Conservation (phyloP, 2,888 invertebrate species). For the Tenthredo distinguenda region DNA sequence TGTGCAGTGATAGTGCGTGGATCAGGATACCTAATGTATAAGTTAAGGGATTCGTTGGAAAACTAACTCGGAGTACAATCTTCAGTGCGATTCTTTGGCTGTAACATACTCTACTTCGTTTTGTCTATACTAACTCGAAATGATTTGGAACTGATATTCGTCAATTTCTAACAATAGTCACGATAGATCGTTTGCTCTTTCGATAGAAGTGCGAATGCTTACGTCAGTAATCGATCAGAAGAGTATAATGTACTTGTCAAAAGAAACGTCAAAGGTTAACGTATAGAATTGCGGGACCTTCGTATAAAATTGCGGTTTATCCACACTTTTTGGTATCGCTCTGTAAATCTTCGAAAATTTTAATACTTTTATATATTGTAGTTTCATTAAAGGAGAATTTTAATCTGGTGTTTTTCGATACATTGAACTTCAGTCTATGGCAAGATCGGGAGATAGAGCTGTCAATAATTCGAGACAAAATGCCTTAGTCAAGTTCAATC, state of each 20-base stretch:
- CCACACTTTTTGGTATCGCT: background rate
- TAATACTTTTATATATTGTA: background rate
- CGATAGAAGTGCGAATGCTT: background rate
- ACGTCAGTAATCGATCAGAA: background rate
- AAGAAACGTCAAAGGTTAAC: too few relatives aligned
- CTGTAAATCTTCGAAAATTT: background rate
- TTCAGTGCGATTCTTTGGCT: background rate
- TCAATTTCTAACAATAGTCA: background rate
- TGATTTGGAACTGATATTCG: background rate
- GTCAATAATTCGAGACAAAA: background rate
- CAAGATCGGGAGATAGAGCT: background rate
- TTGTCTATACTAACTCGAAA: background rate
- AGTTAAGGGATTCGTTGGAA: slow-evolving; percentile 54
- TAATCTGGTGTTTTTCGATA: background rate
- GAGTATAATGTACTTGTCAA: too few relatives aligned
- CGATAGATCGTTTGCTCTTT: background rate
- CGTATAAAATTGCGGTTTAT: too few relatives aligned
- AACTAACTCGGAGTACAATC: background rate
- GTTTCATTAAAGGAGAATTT: background rate
- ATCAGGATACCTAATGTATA: slow-evolving; percentile 54
- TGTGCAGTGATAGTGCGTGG: slow-evolving; percentile 64
- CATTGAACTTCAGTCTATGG: background rate
- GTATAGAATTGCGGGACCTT: too few relatives aligned
- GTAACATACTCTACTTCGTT: background rate
- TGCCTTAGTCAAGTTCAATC: background rate